Evolutionary conservation across 1,140 invertebrate species (phyloP), one percentile per base, ranked within the genome.

Genomic region (Portunus trituberculatus): DNA sequence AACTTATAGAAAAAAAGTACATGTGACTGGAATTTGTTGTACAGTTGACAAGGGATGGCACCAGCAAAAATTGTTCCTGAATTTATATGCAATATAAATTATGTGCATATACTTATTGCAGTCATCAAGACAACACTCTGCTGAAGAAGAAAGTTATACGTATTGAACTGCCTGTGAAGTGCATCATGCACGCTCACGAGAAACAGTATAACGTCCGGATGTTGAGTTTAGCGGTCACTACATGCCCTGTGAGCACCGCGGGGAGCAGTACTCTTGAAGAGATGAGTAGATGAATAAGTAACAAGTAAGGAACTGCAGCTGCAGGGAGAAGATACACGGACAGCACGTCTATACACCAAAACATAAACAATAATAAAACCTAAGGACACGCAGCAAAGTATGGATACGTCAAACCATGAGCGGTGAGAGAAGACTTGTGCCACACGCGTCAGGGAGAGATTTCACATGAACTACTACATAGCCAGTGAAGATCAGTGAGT

Each of bases 401-500:
- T 92, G 94, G 94, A 92, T 91, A 95, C 94, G 91, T 92, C 82
- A 95, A 95, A 95, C 82, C 83, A 92, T 83, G 67, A 83, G 48
- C 82, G 83, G 52, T 28, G 31, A 59, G 86, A 92, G 29, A 48
- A 84, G 90, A 88, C 28, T n/a, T 87, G 94, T 93, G 91, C 91
- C 39, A 95, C 59, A 92, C 76, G 91, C 94, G 91, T 93, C 48
- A 95, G 87, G 92, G 90, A 95, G 90, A 95, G 88, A 95, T 92
- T 95, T 92, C 94, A 95, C 94, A 95, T 92, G 90, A 92, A 95
- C 94, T 92, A 92, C 90, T 48, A 92, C 90, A 92, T 83, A 93
- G 94, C 76, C 90, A 92, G 94, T 92, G 90, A 91, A 82, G 82
- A 91, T 84, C 59, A 90, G 46, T 86, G 46, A 92, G 91, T 95